phyloP scores from a whole-genome alignment of 1,140 invertebrate genomes.

The Chlorops oryzae region DNA sequence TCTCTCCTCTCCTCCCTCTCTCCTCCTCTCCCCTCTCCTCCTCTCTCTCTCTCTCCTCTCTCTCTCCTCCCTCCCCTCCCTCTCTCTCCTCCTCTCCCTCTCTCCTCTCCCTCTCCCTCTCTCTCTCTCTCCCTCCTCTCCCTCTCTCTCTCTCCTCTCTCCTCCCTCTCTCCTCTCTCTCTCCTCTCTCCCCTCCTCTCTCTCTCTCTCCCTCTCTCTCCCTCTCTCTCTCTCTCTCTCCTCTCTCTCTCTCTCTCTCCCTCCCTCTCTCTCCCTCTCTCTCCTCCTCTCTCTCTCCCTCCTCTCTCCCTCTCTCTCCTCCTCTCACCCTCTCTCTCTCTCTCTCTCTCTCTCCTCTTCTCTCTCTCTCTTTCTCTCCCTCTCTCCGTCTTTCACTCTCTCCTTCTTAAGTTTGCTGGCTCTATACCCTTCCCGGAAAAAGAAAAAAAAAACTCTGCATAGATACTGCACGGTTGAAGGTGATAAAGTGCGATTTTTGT shows the following conservation, averaged over 20 bases:
- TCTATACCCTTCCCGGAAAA: too few species aligned
- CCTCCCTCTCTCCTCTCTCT: not conserved
- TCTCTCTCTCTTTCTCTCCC: not conserved
- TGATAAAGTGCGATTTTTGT: too few species aligned
- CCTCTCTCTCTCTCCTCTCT: not conserved
- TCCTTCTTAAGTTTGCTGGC: not conserved
- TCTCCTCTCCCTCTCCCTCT: not conserved
- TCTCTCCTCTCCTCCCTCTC: not conserved
- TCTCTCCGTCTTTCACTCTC: not conserved
- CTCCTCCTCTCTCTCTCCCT: not conserved
- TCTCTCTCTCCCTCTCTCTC: not conserved
- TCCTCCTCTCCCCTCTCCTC: not conserved
- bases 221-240: not conserved
- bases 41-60: not conserved
- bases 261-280: not conserved
- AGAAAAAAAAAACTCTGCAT: too few species aligned
- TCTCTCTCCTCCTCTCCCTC: not conserved
- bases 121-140: not conserved
- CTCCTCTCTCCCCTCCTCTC: not conserved
- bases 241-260: not conserved
- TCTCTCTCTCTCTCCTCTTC: not conserved
- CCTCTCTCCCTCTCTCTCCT: not conserved
- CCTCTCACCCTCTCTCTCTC: not conserved
- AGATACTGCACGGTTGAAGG: too few species aligned
- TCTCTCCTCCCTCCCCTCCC: not conserved